Evolutionary conservation across 2,113 vertebrate genomes (phyloP).

Genomic region (Cochlearius cochlearius): DNA sequence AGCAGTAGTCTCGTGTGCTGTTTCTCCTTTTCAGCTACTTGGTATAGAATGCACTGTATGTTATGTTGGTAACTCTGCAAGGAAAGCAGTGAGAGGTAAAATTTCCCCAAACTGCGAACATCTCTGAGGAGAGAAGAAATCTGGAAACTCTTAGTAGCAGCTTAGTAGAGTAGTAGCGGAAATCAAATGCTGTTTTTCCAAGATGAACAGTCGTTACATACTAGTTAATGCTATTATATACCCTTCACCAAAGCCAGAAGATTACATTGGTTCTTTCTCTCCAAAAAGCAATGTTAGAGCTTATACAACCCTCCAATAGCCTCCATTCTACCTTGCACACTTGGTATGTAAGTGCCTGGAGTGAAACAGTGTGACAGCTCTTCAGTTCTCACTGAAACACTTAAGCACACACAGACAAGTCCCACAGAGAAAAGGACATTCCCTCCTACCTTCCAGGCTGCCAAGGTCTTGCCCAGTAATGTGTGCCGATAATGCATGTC

Average conservation of each 20-base stretch:
- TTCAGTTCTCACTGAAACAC: not conserved
- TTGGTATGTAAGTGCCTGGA: not conserved
- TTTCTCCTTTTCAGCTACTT: constrained; percentile 64
- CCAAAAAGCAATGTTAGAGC: not conserved
- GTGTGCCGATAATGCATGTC: constrained; percentile 46
- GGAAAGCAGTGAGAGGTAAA: not conserved
- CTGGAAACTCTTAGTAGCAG: not conserved
- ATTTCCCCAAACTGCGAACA: not conserved
- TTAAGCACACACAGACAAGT: not conserved
- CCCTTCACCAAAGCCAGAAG: not conserved
- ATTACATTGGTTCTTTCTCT: not conserved
- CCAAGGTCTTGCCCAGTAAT: constrained; percentile 67
- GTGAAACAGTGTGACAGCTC: not conserved
- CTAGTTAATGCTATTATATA: not conserved
- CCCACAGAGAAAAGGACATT: not conserved
- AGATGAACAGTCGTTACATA: not conserved
- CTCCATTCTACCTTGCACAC: not conserved
- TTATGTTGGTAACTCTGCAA: constrained; percentile 68
- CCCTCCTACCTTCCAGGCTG: constrained; percentile 75
- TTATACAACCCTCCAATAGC: not conserved
- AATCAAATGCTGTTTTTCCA: not conserved
- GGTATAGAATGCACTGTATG: not conserved
- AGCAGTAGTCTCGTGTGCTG: not conserved
- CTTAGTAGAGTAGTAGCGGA: not conserved
- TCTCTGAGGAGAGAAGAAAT: not conserved